Conservation (phyloP, 2,797 vertebrate species). For the Tangara arthus region DNA sequence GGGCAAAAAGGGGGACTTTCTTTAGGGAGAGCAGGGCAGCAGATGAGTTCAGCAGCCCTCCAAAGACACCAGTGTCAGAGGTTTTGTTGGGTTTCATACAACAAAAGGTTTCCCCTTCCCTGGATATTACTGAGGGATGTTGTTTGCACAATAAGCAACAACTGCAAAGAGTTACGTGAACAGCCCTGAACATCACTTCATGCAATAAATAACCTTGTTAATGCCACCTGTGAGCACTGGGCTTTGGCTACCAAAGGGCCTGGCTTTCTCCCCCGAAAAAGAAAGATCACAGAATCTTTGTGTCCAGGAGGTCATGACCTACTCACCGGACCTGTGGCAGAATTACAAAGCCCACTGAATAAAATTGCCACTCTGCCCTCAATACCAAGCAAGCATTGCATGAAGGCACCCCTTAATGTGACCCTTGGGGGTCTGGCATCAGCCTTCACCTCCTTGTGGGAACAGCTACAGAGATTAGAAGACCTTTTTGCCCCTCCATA, state of each 20-base stretch:
- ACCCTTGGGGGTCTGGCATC: accelerated
- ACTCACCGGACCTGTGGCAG: neutral
- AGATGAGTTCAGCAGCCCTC: neutral
- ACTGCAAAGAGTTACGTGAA: accelerated
- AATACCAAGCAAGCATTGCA: accelerated
- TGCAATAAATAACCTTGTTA: neutral
- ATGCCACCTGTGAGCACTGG: neutral
- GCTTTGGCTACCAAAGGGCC: neutral
- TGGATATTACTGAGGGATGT: neutral
- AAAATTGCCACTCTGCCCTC: accelerated
- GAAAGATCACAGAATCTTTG: neutral
- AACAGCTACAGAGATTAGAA: neutral
- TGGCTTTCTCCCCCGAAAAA: neutral
- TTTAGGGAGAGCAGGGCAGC: too few species aligned
- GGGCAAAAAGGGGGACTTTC: neutral
- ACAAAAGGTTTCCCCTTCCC: neutral
- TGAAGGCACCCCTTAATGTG: neutral
- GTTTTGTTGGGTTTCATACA: neutral
- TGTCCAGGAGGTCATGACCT: neutral
- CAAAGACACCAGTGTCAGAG: neutral
- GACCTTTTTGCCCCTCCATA: neutral
- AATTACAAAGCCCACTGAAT: neutral
- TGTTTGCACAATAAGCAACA: neutral
- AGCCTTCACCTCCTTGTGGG: neutral
- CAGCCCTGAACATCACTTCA: accelerated